Evolutionary conservation across 2,888 invertebrate genomes (phyloP).

Genomic region (Byasa hedistus): DNA sequence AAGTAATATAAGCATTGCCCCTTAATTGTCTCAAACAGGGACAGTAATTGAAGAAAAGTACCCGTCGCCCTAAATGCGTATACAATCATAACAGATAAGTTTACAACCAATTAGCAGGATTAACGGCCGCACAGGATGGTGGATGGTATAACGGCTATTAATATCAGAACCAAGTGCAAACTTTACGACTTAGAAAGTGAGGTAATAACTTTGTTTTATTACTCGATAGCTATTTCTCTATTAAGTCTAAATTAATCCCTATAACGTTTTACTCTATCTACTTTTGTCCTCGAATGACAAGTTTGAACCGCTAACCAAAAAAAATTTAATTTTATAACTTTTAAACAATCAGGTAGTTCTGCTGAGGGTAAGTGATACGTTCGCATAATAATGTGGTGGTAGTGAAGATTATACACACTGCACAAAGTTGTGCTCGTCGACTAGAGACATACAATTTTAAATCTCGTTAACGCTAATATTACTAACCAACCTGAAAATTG

Average conservation of each 20-base stretch:
- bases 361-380: too few species aligned
- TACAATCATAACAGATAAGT: constrained; percentile 12
- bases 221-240: background rate
- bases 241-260: background rate
- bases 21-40: constrained; percentile 5
- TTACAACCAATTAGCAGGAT: constrained; percentile 26
- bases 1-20: background rate
- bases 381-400: too few species aligned
- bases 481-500: too few species aligned
- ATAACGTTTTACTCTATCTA: background rate
- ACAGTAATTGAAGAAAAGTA: constrained; percentile 16
- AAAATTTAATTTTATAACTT: too few species aligned
- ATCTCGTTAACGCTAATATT: too few species aligned
- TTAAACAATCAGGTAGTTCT: too few species aligned
- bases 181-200: background rate
- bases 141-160: constrained; percentile 9
- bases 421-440: too few species aligned
- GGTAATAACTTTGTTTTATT: background rate
- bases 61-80: constrained; percentile 13
- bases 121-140: constrained; percentile 23
- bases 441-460: too few species aligned
- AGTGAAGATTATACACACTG: too few species aligned
- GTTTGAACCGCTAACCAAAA: too few species aligned
- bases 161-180: constrained; percentile 16
- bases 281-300: too few species aligned